Base-by-base conservation (phyloP, 2,797 vertebrate genomes). In the Platyrinchus mystaceus region DNA sequence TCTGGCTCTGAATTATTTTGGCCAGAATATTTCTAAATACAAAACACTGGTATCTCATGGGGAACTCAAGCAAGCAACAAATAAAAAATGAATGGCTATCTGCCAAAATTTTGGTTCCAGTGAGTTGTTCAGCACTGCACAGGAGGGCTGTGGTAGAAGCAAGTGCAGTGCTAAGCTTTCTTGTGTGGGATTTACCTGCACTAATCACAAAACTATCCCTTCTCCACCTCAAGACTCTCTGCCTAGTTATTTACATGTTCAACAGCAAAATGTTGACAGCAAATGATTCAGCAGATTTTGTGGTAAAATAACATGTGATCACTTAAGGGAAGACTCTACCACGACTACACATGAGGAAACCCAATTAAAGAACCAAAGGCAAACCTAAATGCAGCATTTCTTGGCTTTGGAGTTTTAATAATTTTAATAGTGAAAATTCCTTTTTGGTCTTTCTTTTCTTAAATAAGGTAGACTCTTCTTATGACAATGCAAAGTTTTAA, bases 41-140 rank as follows among this genome's bases (percentile, higher is more conserved):
- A 52, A 83, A 84, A 60, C 6, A 5, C 24, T 67, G 87, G 3
- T 41, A 74, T 77, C 81, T 92, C 71, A 70, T 20, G 39, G 75
- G 44, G 64, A 89, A 64, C 8, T 34, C 81, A 94, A 89, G 55
- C 44, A 47, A 91, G 64, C 14, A 62, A 84, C 32, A 82, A 73
- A 81, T n/a, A 75, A 62, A 79, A 88, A 79, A 60, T 32, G 1
- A 91, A 82, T 50, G 78, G 81, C 84, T 58, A 82, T 26, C n/a
- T 68, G 81, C 88, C 90, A 92, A 95, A 78, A 28, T 34, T 58
- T 69, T 92, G 60, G 75, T 60, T 92, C 69, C 66, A 74, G n/a
- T 6, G 60, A 80, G 68, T 18, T 46, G 44, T 12, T 87, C 13
- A 3, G 47, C 37, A 68, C 34, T 17, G 2, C 7, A 3, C 32